Base-by-base conservation (phyloP, 2,797 vertebrate genomes). In the Peromyscus nudipes region DNA sequence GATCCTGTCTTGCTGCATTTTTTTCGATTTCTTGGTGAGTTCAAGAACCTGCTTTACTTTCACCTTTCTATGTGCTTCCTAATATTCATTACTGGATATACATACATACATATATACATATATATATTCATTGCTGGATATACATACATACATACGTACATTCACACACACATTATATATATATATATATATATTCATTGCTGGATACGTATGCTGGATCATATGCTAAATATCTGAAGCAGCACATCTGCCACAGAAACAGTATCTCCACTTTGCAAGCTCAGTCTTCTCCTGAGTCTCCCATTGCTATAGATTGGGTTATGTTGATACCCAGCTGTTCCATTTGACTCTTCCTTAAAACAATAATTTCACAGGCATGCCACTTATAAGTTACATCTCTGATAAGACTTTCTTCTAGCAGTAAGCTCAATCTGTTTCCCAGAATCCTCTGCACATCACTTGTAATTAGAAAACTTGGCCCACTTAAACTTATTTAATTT, bases 21-120 rank as follows among this genome's bases (percentile, higher is more conserved):
- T 62, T 82, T 62, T 77, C 52, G 73, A n/a, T 95, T 93, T 17
- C 23, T 69, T 86, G 23, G 23, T 43, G 67, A 96, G 17, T 92
- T 85, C 19, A 79, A 82, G n/a, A 21, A 1, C 1, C n/a, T 65
- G 11, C 5, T 6, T 92, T 93, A 52, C 8, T 75, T 87, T 87
- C 23, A 77, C 2, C 27, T 40, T 93, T 93, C 79, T 29, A 16
- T 27, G 23, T 64, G 31, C 25, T 37, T 67, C 1, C 6, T 16
- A 12, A 19, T 4, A 65, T 55, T 85, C 13, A 3, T 23, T 95
- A 25, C 31, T 46, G 52, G 52, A 46, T 7, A 46, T 46, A 46
- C 43, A 46, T 46, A 46, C 43, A 46, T 46, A 46, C 43, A 46
- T 46, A 46, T 40, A 40, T 40, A 40, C 4, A 40, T 4, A 40